A percentile compares a stretch with the other conserved stretches of the same genome.
Evolutionary conservation across 2,888 invertebrate species (phyloP).

Genomic region (Cheilosia vernalis): DNA sequence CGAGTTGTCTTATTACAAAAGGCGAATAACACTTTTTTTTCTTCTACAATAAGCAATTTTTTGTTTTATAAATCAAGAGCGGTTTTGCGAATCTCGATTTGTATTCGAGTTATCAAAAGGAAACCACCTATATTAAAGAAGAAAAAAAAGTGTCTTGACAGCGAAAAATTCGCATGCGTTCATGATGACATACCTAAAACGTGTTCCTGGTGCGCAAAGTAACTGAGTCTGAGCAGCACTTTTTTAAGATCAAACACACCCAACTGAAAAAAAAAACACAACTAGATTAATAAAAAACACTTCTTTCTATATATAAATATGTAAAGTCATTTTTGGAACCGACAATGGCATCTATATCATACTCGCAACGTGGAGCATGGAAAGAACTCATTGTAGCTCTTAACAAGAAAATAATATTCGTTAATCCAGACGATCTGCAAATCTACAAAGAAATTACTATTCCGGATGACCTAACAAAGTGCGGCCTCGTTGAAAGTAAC

Average conservation of each 20-base stretch:
- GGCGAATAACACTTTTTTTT: too few relatives aligned
- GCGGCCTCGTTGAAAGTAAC: conserved; percentile 75
- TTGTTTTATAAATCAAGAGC: too few relatives aligned
- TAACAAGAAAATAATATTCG: conserved; percentile 79
- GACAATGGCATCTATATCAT: conserved; percentile 51
- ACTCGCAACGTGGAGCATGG: conserved; percentile 59
- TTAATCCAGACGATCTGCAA: conserved; percentile 81
- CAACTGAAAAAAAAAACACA: not conserved
- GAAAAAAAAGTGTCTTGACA: too few relatives aligned
- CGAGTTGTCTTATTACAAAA: too few relatives aligned
- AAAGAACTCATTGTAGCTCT: conserved; percentile 79
- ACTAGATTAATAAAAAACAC: conserved; percentile 9
- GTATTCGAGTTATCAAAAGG: too few relatives aligned
- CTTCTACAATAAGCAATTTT: too few relatives aligned
- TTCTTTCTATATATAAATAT: not conserved
- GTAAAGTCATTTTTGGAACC: conserved; percentile 3
- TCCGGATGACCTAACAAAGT: conserved; percentile 79
- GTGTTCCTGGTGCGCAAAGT: too few relatives aligned
- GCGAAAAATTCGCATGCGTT: too few relatives aligned
- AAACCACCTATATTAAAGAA: too few relatives aligned
- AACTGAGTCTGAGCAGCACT: too few relatives aligned
- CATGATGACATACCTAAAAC: too few relatives aligned
- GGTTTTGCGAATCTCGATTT: too few relatives aligned
- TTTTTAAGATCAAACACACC: conserved; percentile 8
- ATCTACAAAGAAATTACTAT: conserved; percentile 80